Base-by-base conservation (phyloP, 1,140 invertebrate genomes). In the Coenobita brevimanus region DNA sequence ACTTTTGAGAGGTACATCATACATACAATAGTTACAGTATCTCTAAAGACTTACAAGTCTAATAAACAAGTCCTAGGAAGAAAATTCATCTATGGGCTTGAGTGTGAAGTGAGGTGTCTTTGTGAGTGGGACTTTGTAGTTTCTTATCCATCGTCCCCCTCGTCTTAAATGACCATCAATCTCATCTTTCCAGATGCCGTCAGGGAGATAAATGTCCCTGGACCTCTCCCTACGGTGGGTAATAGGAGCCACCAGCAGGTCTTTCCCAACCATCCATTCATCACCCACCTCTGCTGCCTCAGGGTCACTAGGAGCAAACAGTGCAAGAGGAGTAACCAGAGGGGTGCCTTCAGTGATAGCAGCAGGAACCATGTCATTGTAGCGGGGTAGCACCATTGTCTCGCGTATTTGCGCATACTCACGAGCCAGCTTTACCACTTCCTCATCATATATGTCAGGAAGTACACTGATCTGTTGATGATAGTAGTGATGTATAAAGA, bases 231-330 rank as follows among this genome's bases (percentile, higher is more conserved):
- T 95, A 0, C 94, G 93, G 69, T 96, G 94, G 3, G 99, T 91
- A 50, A 99, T 95, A 0, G 98, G 98, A 0, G 98, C 98, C 0
- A 99, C 97, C 17, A 99, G 96, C 0, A 98, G 93, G 91, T 98
- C 96, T 90, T 98, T 95, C 0, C 98, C 98, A 0, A 99, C 94
- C 0, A 96, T 95, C 93, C 99, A 99, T 92, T 99, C 96, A 91
- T 98, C 97, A 54, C 95, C 94, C 2, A 97, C 95, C 0, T 94
- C 94, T 41, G 96, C 95, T 69, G 97, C 96, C 0, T 95, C 95
- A 0, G 94, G 93, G 93, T 98, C 97, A 0, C 95, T 94, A 0
- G 97, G 96, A 84, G 97, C 96, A 41, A 97, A 93, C 96, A 98
- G 97, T 97, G 98, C 99, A 21, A 99, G 93, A 0, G 98, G 98